Base-by-base conservation (phyloP, 2,113 vertebrate genomes). In the Puntigrus tetrazona region DNA sequence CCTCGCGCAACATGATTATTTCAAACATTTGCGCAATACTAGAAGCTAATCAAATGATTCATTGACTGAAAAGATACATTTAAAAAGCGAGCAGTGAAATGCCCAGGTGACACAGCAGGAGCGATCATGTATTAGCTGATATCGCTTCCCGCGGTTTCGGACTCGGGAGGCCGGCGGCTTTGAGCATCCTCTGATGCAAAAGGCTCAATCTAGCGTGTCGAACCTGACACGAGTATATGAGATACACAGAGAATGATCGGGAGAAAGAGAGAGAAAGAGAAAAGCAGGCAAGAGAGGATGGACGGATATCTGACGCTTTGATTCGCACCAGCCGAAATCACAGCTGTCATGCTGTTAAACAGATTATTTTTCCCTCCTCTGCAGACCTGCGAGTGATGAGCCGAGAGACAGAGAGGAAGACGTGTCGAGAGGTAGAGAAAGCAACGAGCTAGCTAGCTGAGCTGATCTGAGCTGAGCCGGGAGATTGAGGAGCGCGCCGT, bases 291-390 rank as follows among this genome's bases (percentile, higher is more conserved):
- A 55, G 86, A 86, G 72, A 72, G 83, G 25, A 75, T 76, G 73
- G 45, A 67, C 85, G 43, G 18, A 16, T 87, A 83, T 69, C 76
- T 57, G 57, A 65, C 38, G 31, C 83, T 87, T 84, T 86, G 82
- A 85, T 89, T 73, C 80, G 76, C 78, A 88, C 47, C 4, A 31
- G 69, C 43, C 2, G 65, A 70, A 70, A 84, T 87, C 85, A 87
- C 59, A 90, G 84, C 83, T 86, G 86, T 86, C 83, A 86, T 73
- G 38, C 84, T 85, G 70, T 84, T 82, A 85, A 88, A 88, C 75
- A 85, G 84, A 92, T 86, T 86, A 89, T 83, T 85, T 87, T 70
- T 73, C 72, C 65, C 63, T 67, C 55, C 25, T 85, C 45, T 70
- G 29, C 73, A 76, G 73, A 82, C 85, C 85, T 82, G 70, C 72